Percentiles rank a stretch among this genome's conserved stretches.
Conservation (phyloP, 2,113 vertebrate genomes). For the Chaetodon trifascialis region DNA sequence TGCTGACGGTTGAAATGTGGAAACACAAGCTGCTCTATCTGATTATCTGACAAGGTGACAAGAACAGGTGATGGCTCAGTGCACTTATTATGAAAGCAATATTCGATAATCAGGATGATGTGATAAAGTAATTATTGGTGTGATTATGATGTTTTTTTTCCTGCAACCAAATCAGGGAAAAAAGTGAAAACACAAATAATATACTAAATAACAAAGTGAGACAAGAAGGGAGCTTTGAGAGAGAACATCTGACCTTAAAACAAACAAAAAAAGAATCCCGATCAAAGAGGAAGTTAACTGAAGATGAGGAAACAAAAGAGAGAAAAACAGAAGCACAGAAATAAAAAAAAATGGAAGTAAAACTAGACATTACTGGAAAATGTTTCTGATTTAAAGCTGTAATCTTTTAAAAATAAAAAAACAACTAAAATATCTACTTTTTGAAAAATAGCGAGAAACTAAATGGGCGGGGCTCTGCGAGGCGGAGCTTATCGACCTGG, state of each 20-base stretch:
- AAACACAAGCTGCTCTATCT: background rate
- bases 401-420: background rate
- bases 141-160: background rate
- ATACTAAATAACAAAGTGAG: background rate
- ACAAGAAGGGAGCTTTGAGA: background rate
- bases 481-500: background rate
- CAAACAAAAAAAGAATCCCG: background rate
- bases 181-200: background rate
- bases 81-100: background rate
- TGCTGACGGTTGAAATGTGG: background rate
- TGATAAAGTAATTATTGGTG: background rate
- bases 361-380: background rate
- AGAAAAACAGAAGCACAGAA: background rate
- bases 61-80: background rate
- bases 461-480: background rate
- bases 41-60: no score
- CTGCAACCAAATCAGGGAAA: background rate
- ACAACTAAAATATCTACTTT: background rate
- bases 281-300: background rate
- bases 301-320: background rate
- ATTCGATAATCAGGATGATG: background rate
- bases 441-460: constrained; percentile 2
- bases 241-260: background rate
- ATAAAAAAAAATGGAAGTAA: background rate
- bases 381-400: background rate